Base-by-base conservation (phyloP, 2,113 vertebrate species). In the Catharus fuscescens region DNA sequence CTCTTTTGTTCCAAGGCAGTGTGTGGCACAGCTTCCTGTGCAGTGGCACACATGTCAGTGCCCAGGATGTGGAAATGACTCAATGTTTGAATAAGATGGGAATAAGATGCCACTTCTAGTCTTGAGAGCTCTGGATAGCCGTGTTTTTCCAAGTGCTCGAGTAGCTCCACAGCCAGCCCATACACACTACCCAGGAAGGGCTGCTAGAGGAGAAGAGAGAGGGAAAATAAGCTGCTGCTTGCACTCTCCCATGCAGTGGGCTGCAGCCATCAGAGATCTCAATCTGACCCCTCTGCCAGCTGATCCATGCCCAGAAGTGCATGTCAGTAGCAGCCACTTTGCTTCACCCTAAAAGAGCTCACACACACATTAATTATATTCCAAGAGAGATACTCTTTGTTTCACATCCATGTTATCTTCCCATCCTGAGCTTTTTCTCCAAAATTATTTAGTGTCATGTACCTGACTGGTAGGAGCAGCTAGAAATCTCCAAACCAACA, bases 221-320 rank as follows among this genome's bases (percentile, higher is more conserved):
- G 40, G 65, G 62, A 74, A 47, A 26, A 26, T 5, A 26, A 78
- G 31, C 29, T 84, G 54, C 40, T 80, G 36, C 38, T 77, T n/a
- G 18, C 24, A 12, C n/a, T 31, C 26, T 38, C 20, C 72, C 5
- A 1, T 40, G 60, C 32, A 34, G 45, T 0, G 1, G 54, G 42
- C 69, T 79, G 79, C 57, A 54, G 42, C 13, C 8, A 20, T 38
- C 59, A 12, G 44, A 52, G 48, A 44, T 69, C 47, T 66, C 42
- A 34, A 32, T 59, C 44, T 76, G 52, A 67, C 20, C 26, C 28
- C 24, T 86, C 40, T 61, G 28, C 62, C 48, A 47, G 31, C 32
- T 57, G 42, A 16, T 77, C 54, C 19, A 14, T 73, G 44, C 59
- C 6, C 8, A 10, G 50, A 34, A 60, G 36, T 18, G 50, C 14